These are phyloP conservation scores for Platorchestia sp. DNA, from an alignment of 1,140 invertebrate species.

Conservation along the genomic window DNA sequence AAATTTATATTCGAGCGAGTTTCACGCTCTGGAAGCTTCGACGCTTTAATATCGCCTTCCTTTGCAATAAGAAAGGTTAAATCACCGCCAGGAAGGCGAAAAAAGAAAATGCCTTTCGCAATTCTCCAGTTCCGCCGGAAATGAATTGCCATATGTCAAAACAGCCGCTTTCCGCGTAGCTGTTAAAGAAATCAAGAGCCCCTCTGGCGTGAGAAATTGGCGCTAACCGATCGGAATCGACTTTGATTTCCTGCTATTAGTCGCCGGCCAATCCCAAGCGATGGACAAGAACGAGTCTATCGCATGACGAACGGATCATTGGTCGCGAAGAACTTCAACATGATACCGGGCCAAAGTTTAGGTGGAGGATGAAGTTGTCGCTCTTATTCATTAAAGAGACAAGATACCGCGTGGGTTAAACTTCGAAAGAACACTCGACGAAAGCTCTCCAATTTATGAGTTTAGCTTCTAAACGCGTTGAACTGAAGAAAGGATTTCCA, in stretches of 20 bases:
- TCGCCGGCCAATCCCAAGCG: not conserved
- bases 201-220: not conserved
- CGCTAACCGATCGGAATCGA: not conserved
- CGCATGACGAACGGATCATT: not conserved
- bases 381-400: not conserved
- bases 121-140: not conserved
- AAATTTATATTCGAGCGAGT: too few species aligned
- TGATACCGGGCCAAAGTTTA: not conserved
- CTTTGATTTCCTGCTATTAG: not conserved
- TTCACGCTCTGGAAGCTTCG: too few species aligned
- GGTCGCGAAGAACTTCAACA: not conserved
- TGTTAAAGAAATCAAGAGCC: not conserved
- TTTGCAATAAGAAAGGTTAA: not conserved
- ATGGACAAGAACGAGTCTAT: not conserved
- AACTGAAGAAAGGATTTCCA: not conserved
- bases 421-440: not conserved
- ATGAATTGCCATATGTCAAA: not conserved
- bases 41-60: too few species aligned
- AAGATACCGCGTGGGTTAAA: not conserved
- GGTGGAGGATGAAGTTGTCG: not conserved
- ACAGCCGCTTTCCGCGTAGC: not conserved
- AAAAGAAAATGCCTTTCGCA: not conserved
- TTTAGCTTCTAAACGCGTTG: not conserved
- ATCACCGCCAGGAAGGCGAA: not conserved
- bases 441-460: not conserved